Percentiles rank a stretch among this genome's conserved stretches.
Conservation (phyloP, 1,140 invertebrate genomes). For the Microplitis mediator region DNA sequence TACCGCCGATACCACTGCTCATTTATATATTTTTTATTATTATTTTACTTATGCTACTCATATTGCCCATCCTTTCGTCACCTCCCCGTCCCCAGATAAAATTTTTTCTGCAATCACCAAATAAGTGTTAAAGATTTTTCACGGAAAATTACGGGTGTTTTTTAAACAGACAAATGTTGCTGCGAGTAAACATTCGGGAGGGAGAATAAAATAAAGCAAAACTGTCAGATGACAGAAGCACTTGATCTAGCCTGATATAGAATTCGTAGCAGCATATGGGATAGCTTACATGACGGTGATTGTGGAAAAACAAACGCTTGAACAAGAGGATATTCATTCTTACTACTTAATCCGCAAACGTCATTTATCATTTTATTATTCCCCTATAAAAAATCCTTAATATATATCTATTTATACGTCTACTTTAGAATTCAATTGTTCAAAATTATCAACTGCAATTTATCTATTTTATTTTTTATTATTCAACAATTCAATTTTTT, state of each 20-base stretch:
- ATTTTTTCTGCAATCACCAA: no score
- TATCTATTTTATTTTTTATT: slow-evolving; percentile 12
- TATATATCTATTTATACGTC: slow-evolving; percentile 2
- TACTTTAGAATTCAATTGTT: not conserved
- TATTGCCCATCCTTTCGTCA: no score
- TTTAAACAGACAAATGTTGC: no score
- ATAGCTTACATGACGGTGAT: slow-evolving; percentile 45
- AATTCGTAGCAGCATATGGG: slow-evolving; percentile 43
- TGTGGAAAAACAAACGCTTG: slow-evolving; percentile 45
- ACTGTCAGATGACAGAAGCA: not conserved
- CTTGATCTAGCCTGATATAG: slow-evolving; percentile 17
- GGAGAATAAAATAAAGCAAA: no score
- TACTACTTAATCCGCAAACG: slow-evolving; percentile 51
- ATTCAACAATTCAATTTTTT: not conserved
- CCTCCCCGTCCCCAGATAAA: no score
- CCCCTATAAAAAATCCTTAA: not conserved
- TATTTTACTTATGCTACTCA: no score
- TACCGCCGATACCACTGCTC: not conserved
- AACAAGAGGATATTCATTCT: slow-evolving; percentile 32
- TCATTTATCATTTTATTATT: slow-evolving; percentile 50
- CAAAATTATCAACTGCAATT: slow-evolving; percentile 12
- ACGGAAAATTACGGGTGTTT: no score
- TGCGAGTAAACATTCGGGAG: no score
- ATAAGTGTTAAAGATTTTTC: no score
- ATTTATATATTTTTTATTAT: no score